A percentile compares a stretch with the other conserved stretches of the same genome.
phyloP scores from a whole-genome alignment of 2,888 invertebrate species.

The Apodemia mormo region DNA sequence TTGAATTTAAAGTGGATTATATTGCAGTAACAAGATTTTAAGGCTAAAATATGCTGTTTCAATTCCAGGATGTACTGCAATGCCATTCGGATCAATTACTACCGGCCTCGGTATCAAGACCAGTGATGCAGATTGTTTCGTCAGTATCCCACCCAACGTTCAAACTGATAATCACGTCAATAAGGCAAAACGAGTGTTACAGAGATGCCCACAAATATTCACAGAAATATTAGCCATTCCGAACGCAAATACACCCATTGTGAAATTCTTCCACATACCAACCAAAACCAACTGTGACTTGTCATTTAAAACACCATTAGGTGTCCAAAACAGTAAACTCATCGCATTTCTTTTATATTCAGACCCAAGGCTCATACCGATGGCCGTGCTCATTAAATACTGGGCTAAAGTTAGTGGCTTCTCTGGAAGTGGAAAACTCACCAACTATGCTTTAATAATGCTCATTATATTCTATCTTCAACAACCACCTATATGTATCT shows the following conservation, averaged over 20 bases:
- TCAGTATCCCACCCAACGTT: constrained; percentile 65
- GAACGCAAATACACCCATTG: constrained; percentile 88
- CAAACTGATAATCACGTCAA: constrained; percentile 44
- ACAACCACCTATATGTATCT: constrained; percentile 70
- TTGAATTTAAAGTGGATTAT: too few species aligned
- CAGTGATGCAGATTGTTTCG: constrained; percentile 88
- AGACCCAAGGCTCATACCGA: constrained; percentile 81
- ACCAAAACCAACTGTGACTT: constrained; percentile 86
- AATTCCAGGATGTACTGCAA: constrained; percentile 58
- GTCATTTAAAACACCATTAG: constrained; percentile 86
- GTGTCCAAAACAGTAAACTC: constrained; percentile 86
- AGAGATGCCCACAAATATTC: constrained; percentile 67
- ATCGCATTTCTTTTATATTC: constrained; percentile 81
- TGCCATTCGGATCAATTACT: constrained; percentile 88
- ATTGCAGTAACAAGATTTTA: too few species aligned
- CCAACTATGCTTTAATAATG: constrained; percentile 86
- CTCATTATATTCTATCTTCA: constrained; percentile 88
- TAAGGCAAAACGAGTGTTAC: constrained; percentile 61
- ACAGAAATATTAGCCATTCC: constrained; percentile 83
- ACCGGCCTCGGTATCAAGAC: constrained; percentile 85
- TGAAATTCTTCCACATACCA: constrained; percentile 85
- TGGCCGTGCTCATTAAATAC: constrained; percentile 85
- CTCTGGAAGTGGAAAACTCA: constrained; percentile 80
- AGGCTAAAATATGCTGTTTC: background rate
- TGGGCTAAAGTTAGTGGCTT: constrained; percentile 86